A percentile compares a stretch with the other conserved stretches of the same genome.
phyloP scores from a whole-genome alignment of 2,888 invertebrate species.

The Dendrolimus pini region DNA sequence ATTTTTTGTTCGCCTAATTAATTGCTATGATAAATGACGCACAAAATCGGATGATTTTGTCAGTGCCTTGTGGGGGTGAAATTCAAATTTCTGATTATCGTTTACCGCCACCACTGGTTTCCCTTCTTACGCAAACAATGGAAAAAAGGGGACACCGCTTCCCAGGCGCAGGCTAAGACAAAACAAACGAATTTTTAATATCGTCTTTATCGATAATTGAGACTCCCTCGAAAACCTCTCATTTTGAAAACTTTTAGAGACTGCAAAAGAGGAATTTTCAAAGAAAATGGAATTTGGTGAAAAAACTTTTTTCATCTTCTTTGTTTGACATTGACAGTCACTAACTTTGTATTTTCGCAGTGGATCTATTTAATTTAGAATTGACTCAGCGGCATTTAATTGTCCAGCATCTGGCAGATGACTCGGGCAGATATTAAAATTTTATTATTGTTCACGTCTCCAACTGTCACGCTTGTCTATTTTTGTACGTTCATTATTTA shows the following conservation, averaged over 20 bases:
- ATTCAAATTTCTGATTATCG: conserved; percentile 74
- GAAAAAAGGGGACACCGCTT: conserved; percentile 65
- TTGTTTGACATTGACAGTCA: conserved; percentile 75
- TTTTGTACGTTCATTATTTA: not conserved
- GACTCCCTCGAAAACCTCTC: conserved; percentile 73
- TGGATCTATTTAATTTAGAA: conserved; percentile 71
- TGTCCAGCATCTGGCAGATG: conserved; percentile 60
- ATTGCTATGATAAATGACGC: conserved; percentile 64
- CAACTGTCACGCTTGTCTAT: not conserved
- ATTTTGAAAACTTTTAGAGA: conserved; percentile 74
- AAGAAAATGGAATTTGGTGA: conserved; percentile 70
- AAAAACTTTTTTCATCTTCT: conserved; percentile 76
- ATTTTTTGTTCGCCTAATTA: conserved; percentile 62
- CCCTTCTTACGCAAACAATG: conserved; percentile 69
- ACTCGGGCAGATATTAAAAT: conserved; percentile 50
- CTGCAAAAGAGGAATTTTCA: conserved; percentile 70
- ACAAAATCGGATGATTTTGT: conserved; percentile 67
- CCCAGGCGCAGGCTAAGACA: conserved; percentile 66
- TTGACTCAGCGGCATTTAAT: conserved; percentile 57
- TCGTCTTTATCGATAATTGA: conserved; percentile 76
- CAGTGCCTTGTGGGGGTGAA: conserved; percentile 54
- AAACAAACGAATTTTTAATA: conserved; percentile 78
- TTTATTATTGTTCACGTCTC: conserved; percentile 13
- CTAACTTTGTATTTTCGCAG: conserved; percentile 70
- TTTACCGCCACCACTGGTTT: conserved; percentile 58